Conservation (phyloP, 2,797 vertebrate genomes). For the Holocentrus rufus region DNA sequence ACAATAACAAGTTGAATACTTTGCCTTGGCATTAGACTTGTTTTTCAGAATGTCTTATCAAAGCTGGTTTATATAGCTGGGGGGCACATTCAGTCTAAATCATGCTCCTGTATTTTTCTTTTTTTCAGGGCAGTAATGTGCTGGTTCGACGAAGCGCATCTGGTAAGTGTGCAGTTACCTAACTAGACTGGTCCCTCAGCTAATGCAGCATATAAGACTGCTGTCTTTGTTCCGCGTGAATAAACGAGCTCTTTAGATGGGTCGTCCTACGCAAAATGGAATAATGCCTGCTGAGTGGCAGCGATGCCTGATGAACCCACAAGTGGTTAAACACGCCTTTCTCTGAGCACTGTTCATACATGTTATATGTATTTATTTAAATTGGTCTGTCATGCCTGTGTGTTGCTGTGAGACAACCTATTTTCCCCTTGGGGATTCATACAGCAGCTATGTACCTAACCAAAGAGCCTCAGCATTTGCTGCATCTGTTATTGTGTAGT, state of each 20-base stretch:
- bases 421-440: too few relatives aligned
- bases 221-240: slow-evolving; percentile 17
- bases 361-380: background rate
- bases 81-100: background rate
- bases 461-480: background rate
- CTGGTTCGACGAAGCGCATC: slow-evolving; percentile 79
- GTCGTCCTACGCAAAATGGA: slow-evolving; percentile 14
- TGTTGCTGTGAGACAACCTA: too few relatives aligned
- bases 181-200: background rate
- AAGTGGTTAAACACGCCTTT: slow-evolving; percentile 37
- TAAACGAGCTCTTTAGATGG: slow-evolving; percentile 19
- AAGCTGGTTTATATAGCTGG: background rate
- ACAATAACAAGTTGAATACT: too few relatives aligned
- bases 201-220: slow-evolving; percentile 12
- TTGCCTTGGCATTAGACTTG: background rate
- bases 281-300: slow-evolving; percentile 26
- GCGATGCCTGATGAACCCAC: slow-evolving; percentile 23
- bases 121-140: slow-evolving; percentile 84
- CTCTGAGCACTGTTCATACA: background rate
- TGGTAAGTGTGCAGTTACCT: slow-evolving; percentile 77
- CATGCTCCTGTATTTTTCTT: slow-evolving; percentile 8
- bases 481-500: slow-evolving; percentile 7
- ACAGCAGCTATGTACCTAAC: background rate
- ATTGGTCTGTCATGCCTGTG: too few relatives aligned
- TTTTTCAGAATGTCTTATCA: background rate